These are phyloP conservation scores for Beaufortia kweichowensis DNA, from an alignment of 2,113 vertebrate genomes.

Conservation along the genomic window DNA sequence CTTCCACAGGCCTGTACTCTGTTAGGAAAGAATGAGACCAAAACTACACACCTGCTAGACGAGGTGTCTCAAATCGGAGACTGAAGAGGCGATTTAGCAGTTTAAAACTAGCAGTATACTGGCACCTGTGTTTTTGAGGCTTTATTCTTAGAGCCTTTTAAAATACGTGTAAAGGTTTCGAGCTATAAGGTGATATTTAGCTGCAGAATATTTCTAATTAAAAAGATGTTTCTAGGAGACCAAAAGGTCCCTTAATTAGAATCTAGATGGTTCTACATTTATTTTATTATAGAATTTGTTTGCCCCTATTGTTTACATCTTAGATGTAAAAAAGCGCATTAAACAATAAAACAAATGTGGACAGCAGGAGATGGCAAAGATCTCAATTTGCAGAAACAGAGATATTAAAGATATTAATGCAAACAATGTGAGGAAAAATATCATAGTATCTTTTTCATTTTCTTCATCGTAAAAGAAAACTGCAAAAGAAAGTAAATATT, in stretches of 20 bases:
- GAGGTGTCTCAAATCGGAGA: background rate
- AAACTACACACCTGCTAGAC: slow-evolving; percentile 28
- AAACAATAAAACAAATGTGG: background rate
- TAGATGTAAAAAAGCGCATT: too few species aligned
- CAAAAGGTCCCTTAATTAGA: background rate
- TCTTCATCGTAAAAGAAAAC: background rate
- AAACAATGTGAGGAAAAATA: background rate
- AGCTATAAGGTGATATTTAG: background rate
- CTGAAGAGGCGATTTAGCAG: slow-evolving; percentile 8
- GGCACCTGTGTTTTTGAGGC: too few species aligned
- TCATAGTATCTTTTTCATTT: background rate
- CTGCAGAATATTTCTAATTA: background rate
- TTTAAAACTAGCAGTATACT: background rate
- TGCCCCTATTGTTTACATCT: too few species aligned
- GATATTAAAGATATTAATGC: too few species aligned
- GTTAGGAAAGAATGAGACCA: background rate
- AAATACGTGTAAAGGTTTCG: background rate
- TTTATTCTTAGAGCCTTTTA: background rate
- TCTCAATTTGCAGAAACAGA: background rate
- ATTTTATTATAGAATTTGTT: background rate
- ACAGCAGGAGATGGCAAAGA: background rate
- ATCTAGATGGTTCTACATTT: background rate
- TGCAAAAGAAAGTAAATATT: slow-evolving; percentile 44
- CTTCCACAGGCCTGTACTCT: slow-evolving; percentile 26
- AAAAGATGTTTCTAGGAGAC: slow-evolving; percentile 6